Evolutionary conservation across 1,140 invertebrate species (phyloP), one percentile per base, ranked within the genome.

Genomic region (Riptortus pedestris): DNA sequence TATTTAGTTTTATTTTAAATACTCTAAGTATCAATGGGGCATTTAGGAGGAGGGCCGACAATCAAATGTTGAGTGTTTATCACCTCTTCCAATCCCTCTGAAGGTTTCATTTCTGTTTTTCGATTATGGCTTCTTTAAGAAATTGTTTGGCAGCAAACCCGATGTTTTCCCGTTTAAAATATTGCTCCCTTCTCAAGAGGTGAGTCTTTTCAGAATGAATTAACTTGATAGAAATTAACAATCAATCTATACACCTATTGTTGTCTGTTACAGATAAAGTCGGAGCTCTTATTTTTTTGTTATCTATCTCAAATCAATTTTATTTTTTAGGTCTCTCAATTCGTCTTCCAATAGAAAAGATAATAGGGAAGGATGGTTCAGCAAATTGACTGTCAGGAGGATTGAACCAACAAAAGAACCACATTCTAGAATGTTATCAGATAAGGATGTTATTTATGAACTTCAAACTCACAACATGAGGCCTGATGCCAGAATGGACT

Each of bases 321-420:
- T 55, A 24, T 58, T 27, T 57, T 57, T 27, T 29, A 60, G 64
- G 28, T 29, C 29, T 31, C 31, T 65, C 4, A 51, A 18, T 29
- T 26, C 52, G 1, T 33, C 57, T 29, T 20, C 57, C 22, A 33
- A 29, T 14, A 48, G 16, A 51, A 18, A 24, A 16, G 65, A 66
- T 22, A 43, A 24, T 14, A 22, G 75, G 52, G 89, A 92, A 78
- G 84, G 88, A 71, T 96, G 92, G 90, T 79, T 95, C 48, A 91
- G 85, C 66, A 95, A 94, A 75, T 76, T 95, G 33, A 76, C 93
- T 62, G 91, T 94, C 27, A 79, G 91, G 67, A 91, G 86, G 75
- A 93, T 96, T 73, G 91, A 95, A 73, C 91, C 93, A 4, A 93
- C 90, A 0, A 96, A 93, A 73, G 92, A 96, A 73, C 90, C 93